A percentile compares a stretch with the other conserved stretches of the same genome.
Conservation (phyloP, 2,113 vertebrate species). For the Gobiocypris rarus region DNA sequence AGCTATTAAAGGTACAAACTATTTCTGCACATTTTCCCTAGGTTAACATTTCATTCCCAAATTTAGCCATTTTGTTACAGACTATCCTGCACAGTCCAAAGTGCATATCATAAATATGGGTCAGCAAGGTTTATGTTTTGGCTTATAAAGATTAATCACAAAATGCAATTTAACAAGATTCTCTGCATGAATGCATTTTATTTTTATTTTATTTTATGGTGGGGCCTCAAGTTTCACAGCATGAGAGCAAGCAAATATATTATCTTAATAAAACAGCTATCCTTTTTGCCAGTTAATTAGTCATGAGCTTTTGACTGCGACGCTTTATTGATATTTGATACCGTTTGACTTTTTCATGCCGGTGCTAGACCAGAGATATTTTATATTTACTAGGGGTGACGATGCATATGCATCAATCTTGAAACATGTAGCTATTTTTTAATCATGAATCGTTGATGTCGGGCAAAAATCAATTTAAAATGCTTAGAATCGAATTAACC, state of each 20-base stretch:
- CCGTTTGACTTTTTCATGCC: conserved; percentile 19
- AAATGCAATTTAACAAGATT: conserved; percentile 66
- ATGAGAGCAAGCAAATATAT: conserved; percentile 37
- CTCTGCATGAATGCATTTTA: conserved; percentile 58
- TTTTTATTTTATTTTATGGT: conserved; percentile 43
- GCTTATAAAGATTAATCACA: conserved; percentile 67
- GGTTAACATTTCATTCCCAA: not conserved
- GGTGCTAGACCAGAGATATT: conserved; percentile 21
- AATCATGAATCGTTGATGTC: no score
- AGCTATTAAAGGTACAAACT: not conserved
- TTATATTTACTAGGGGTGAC: conserved; percentile 6
- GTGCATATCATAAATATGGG: conserved; percentile 59
- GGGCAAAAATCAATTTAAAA: no score
- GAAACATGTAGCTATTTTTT: no score
- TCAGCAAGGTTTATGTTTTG: conserved; percentile 62
- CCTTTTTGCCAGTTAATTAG: conserved; percentile 42
- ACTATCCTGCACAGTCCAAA: not conserved
- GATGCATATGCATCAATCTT: no score
- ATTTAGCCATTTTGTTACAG: not conserved
- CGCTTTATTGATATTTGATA: conserved; percentile 32
- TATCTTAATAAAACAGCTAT: conserved; percentile 35
- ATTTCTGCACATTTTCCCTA: not conserved
- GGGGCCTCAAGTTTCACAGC: not conserved
- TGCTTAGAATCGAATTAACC: no score
- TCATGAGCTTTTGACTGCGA: conserved; percentile 30